Base-by-base conservation (phyloP, 2,888 invertebrate genomes). In the Drosophila nigricruria region DNA sequence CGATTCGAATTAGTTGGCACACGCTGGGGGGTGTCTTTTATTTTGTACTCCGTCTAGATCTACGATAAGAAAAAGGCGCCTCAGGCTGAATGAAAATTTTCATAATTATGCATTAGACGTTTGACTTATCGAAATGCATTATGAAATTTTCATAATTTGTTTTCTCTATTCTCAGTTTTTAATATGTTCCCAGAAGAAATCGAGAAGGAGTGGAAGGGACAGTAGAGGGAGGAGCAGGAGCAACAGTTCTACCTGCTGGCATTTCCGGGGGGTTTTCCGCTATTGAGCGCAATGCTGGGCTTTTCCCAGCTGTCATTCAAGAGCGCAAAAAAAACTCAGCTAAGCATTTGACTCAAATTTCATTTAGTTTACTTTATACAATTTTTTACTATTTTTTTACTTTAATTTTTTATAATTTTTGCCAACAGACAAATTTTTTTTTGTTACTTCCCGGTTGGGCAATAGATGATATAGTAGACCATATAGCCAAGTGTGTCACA, bases 21-120 rank as follows among this genome's bases (percentile, higher is more conserved):
- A 90, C 91, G 90, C 90, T 84, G 91, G 91, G 90, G 90, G 91
- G 90, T 90, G 90, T 74, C 75, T 36, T 62, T 62, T 77, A 61
- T 58, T 20, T n/a, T 40, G 30, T 32, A 18, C 30, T 60, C 10
- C 50, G 32, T 52, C 52, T 23, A 80, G 81, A 49, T 61, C 23
- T 59, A 16, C 42, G 86, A 86, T 86, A 90, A 86, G 71, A 18
- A 38, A 47, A 60, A 53, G 30, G 42, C 18, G 40, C 50, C 30
- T 8, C 42, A 62, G 84, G 73, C 70, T 89, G 90, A 80, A 86
- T 87, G 88, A 88, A 81, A 61, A 74, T 87, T 70, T 89, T 86
- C 87, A 88, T 84, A 88, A 82, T 82, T 88, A 85, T 73, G 77
- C 81, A 71, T 69, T 52, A 45, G 18, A 36, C 36, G 20, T 8